Percentiles rank a stretch among this genome's conserved stretches.
These are phyloP conservation scores for Chironex yamaguchii DNA, from an alignment of 30 jellyfish, hydroid and myxozoan species.

Conservation along the genomic window DNA sequence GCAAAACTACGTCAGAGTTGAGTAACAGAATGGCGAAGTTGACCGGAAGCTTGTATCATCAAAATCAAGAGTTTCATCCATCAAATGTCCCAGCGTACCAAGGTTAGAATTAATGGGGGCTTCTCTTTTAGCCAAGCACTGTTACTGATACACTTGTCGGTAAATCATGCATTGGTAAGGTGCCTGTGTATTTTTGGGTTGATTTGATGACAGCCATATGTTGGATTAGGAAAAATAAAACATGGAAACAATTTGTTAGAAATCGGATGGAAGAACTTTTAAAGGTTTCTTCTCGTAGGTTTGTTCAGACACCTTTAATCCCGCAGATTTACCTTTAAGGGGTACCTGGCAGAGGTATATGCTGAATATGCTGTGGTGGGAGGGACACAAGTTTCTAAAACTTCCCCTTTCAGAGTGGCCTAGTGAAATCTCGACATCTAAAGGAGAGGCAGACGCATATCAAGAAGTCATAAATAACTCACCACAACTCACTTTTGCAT, in stretches of 20 bases:
- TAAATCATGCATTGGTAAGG: not conserved
- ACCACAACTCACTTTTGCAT: too few species aligned
- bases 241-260: conserved; percentile 8
- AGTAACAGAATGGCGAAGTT: too few species aligned
- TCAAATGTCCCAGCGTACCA: not conserved
- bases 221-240: conserved; percentile 34
- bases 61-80: not conserved
- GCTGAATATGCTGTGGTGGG: conserved; percentile 26
- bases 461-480: too few species aligned
- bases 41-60: not conserved
- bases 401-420: conserved; percentile 4
- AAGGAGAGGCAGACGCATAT: conserved; percentile 13
- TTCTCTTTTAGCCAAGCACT: not conserved
- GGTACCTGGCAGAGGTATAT: not conserved
- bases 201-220: conserved; percentile 47
- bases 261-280: conserved; percentile 9
- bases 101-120: not conserved
- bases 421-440: not conserved
- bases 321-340: conserved; percentile 8
- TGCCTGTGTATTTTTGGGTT: conserved; percentile 21
- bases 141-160: not conserved
- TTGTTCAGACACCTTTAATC: conserved; percentile 11
- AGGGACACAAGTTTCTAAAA: not conserved
- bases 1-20: too few species aligned
- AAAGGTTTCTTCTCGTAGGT: conserved; percentile 4